These are phyloP conservation scores for Cotesia vestalis DNA, from an alignment of 1,140 invertebrate genomes.

Conservation along the genomic window DNA sequence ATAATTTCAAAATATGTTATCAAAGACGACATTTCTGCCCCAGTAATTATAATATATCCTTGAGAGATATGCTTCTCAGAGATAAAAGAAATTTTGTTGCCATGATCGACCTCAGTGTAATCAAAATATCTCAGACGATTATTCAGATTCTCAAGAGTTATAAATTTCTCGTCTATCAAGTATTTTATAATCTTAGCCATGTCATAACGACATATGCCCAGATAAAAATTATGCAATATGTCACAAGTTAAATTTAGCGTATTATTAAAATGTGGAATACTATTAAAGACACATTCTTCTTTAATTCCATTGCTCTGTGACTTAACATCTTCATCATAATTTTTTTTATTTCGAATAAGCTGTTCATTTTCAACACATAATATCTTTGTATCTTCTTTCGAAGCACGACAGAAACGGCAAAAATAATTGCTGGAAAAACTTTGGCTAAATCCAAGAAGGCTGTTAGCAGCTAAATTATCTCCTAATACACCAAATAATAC, in stretches of 20 bases:
- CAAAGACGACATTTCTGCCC: conserved; percentile 23
- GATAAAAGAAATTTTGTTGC: conserved; percentile 30
- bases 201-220: not conserved
- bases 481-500: not conserved
- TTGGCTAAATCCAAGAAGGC: not conserved
- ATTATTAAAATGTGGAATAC: conserved; percentile 4
- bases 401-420: not conserved
- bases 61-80: conserved; percentile 24
- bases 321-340: not conserved
- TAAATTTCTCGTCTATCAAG: conserved; percentile 14
- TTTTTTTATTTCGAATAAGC: not conserved
- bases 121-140: conserved; percentile 1
- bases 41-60: conserved; percentile 23
- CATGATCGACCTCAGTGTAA: conserved; percentile 14
- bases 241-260: not conserved
- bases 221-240: not conserved
- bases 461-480: not conserved
- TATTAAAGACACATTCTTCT: conserved; percentile 13
- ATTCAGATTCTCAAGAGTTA: conserved; percentile 17
- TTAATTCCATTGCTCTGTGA: not conserved
- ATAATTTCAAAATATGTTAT: conserved; percentile 23
- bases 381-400: not conserved
- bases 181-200: not conserved
- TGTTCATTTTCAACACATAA: not conserved
- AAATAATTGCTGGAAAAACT: not conserved